Percentiles rank a stretch among this genome's conserved stretches.
These are phyloP conservation scores for Cyanoderma ruficeps DNA, from an alignment of 2,113 vertebrate species.

Conservation along the genomic window DNA sequence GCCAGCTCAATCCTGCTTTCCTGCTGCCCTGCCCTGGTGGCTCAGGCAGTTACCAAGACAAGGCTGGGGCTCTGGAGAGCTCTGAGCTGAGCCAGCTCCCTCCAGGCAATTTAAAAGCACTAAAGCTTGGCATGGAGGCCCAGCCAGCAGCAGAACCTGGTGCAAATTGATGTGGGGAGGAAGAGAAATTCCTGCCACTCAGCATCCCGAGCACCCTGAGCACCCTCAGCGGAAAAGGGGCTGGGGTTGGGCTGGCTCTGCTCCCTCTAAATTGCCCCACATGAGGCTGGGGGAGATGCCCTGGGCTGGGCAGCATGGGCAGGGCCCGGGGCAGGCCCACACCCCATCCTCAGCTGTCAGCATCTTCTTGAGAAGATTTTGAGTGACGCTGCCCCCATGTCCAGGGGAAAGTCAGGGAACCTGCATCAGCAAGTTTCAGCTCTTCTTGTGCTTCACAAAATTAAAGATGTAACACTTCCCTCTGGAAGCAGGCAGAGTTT, in stretches of 20 bases:
- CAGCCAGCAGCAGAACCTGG: background rate
- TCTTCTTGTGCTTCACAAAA: background rate
- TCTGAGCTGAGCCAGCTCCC: background rate
- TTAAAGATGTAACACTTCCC: background rate
- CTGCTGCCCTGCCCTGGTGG: background rate
- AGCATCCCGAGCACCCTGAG: background rate
- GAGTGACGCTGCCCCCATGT: background rate
- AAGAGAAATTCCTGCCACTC: background rate
- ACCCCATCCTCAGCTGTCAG: background rate
- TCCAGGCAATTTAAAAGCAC: slow-evolving; percentile 36
- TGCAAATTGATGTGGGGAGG: background rate
- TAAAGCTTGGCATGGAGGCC: background rate
- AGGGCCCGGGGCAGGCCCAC: background rate
- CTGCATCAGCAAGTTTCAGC: background rate
- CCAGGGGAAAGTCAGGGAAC: background rate
- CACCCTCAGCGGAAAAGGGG: background rate
- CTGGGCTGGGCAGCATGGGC: rapidly evolving
- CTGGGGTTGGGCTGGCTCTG: background rate
- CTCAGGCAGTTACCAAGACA: background rate
- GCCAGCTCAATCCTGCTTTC: background rate
- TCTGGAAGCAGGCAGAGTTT: background rate
- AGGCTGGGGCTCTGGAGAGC: background rate
- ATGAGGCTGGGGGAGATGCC: background rate
- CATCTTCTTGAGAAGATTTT: background rate
- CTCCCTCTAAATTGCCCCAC: background rate